phyloP scores from a whole-genome alignment of 2,888 invertebrate species.

The Ecdyonurus torrentis region DNA sequence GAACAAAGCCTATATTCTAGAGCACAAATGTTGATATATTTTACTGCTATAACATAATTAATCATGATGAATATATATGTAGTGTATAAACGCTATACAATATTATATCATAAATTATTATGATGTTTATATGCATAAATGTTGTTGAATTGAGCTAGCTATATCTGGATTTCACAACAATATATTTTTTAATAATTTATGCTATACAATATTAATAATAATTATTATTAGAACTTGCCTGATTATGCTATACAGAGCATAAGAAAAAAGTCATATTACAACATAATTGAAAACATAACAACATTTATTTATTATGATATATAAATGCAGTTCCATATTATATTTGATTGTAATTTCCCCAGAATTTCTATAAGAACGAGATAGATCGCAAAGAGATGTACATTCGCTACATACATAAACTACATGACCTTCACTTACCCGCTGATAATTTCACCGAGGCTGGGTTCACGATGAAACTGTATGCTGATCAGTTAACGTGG shows the following conservation, averaged over 20 bases:
- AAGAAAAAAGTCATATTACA: not conserved
- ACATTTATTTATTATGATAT: not conserved
- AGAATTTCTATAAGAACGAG: conserved; percentile 94
- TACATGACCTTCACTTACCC: conserved; percentile 79
- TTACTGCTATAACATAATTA: no score
- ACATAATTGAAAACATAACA: not conserved
- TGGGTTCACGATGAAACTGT: conserved; percentile 84
- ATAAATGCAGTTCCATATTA: conserved; percentile 1
- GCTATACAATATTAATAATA: not conserved
- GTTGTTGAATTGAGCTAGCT: no score
- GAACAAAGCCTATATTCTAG: no score
- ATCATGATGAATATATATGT: no score
- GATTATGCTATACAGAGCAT: not conserved
- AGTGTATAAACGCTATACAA: no score
- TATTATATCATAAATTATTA: no score
- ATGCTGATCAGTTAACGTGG: conserved; percentile 82
- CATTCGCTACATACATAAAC: conserved; percentile 83
- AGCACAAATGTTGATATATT: no score
- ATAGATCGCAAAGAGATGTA: conserved; percentile 94
- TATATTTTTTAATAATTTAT: no score
- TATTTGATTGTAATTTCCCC: conserved; percentile 18
- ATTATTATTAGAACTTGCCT: not conserved
- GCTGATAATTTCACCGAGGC: conserved; percentile 91
- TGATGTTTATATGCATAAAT: no score
- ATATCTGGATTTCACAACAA: no score